These are phyloP conservation scores for Grallaria varia DNA, from an alignment of 2,113 vertebrate genomes.

Conservation along the genomic window DNA sequence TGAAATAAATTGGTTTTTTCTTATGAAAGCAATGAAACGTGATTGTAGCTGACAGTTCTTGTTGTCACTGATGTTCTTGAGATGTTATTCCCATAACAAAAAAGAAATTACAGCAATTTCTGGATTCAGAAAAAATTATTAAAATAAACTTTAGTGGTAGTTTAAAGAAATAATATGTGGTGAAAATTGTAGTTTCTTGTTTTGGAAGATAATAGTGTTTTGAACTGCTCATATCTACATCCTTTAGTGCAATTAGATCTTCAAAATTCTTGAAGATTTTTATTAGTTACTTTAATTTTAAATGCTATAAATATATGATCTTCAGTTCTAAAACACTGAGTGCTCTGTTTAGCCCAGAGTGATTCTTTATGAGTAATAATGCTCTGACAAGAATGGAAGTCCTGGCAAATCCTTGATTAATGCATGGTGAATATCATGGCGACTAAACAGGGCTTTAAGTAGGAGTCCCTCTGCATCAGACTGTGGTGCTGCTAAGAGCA, in stretches of 20 bases:
- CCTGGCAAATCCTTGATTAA: background rate
- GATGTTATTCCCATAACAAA: constrained; percentile 42
- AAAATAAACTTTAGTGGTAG: background rate
- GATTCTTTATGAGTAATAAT: background rate
- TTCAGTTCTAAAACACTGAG: background rate
- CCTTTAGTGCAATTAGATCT: background rate
- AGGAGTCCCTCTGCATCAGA: background rate
- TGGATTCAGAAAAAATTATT: constrained; percentile 10
- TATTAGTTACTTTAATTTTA: background rate
- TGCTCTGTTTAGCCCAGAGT: background rate
- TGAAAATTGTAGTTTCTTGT: background rate
- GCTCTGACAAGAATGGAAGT: background rate
- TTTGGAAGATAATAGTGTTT: background rate
- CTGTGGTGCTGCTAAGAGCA: background rate
- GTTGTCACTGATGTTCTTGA: constrained; percentile 39
- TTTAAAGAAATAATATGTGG: background rate
- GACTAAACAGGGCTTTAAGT: background rate
- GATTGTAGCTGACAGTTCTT: constrained; percentile 51
- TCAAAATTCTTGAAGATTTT: background rate
- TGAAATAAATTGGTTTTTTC: constrained; percentile 30
- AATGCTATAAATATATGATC: background rate
- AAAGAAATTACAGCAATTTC: background rate
- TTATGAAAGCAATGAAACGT: constrained; percentile 46
- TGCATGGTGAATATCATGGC: background rate
- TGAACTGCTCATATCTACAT: background rate